Evolutionary conservation across 2,888 invertebrate species (phyloP).

Genomic region (Drosophila histrio): DNA sequence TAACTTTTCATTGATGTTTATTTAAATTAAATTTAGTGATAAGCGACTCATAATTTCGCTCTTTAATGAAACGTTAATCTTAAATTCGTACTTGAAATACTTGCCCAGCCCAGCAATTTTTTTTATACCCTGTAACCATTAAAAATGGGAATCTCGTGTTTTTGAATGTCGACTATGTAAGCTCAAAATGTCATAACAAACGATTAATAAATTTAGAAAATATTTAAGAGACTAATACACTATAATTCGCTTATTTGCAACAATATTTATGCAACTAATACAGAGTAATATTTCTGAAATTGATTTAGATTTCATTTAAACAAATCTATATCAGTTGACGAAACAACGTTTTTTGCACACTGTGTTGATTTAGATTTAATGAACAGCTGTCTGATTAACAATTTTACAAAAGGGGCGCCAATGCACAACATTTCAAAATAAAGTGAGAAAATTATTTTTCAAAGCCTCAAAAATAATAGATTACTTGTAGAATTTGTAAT

Average conservation of each 20-base stretch:
- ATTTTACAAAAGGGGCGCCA: too few species aligned
- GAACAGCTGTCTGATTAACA: too few species aligned
- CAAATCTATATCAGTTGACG: too few species aligned
- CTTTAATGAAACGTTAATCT: not conserved
- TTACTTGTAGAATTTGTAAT: too few species aligned
- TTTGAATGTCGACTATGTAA: not conserved
- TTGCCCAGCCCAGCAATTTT: not conserved
- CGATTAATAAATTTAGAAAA: not conserved
- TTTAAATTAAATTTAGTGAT: slow-evolving; percentile 7
- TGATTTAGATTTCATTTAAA: too few species aligned
- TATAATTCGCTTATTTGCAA: not conserved
- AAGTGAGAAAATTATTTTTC: too few species aligned
- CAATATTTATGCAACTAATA: too few species aligned
- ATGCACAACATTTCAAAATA: too few species aligned
- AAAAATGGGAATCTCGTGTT: not conserved
- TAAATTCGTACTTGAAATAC: not conserved
- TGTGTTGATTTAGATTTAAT: too few species aligned
- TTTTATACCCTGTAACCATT: not conserved
- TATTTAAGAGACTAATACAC: not conserved
- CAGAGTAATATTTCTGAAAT: too few species aligned
- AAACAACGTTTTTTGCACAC: too few species aligned
- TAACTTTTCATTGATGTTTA: slow-evolving; percentile 15
- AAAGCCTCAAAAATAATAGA: too few species aligned
- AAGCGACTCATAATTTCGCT: slow-evolving; percentile 1
- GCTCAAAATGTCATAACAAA: not conserved